phyloP scores from a whole-genome alignment of 2,888 invertebrate genomes.

The Drosophila prolongata region DNA sequence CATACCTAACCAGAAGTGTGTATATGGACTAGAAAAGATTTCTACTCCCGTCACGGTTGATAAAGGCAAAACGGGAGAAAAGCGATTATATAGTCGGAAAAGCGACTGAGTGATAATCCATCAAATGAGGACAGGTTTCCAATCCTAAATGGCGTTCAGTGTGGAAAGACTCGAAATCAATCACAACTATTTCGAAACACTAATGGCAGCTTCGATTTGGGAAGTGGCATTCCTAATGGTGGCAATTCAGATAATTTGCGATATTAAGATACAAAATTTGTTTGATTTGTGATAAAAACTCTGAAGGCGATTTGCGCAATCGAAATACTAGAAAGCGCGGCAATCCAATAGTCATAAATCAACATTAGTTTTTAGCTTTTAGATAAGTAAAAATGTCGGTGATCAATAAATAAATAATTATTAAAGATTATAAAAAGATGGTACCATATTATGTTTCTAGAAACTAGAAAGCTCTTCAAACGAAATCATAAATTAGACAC shows the following conservation, averaged over 20 bases:
- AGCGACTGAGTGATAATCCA: slow-evolving; percentile 30
- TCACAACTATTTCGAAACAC: slow-evolving; percentile 25
- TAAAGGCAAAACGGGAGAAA: slow-evolving; percentile 21
- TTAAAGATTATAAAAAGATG: background rate
- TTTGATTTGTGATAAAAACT: slow-evolving; percentile 6
- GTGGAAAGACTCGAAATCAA: slow-evolving; percentile 21
- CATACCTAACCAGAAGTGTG: slow-evolving; percentile 31
- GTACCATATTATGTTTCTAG: background rate
- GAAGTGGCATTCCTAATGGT: slow-evolving; percentile 22
- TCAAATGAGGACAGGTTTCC: slow-evolving; percentile 29
- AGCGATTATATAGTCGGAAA: slow-evolving; percentile 24
- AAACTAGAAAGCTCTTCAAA: background rate
- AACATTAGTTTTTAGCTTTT: background rate
- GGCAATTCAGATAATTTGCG: slow-evolving; percentile 23
- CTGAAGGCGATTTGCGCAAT: slow-evolving; percentile 7
- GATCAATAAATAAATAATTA: background rate
- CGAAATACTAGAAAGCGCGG: slow-evolving; percentile 13
- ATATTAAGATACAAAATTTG: slow-evolving; percentile 5
- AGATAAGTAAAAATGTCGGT: background rate
- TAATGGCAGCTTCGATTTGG: slow-evolving; percentile 19
- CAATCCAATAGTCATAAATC: background rate
- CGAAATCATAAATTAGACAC: background rate
- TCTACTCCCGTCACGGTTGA: slow-evolving; percentile 32
- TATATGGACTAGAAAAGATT: slow-evolving; percentile 47
- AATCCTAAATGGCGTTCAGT: slow-evolving; percentile 4